Conservation (phyloP, 2,113 vertebrate genomes). For the Corythornis cristatus region DNA sequence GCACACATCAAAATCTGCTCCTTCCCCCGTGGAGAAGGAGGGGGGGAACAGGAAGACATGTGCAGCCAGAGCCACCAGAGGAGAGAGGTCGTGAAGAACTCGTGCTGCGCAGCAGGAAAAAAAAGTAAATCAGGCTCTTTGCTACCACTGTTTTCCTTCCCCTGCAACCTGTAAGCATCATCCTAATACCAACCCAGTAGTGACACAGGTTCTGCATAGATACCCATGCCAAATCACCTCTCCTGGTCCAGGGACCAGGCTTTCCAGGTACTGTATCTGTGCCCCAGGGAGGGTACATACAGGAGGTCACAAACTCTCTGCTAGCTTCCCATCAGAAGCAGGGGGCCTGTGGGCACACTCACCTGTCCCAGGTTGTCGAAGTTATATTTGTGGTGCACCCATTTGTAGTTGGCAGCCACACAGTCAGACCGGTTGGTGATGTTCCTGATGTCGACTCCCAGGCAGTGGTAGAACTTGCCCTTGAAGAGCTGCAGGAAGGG, state of each 20-base stretch:
- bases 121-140: constrained; percentile 20
- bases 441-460: constrained; percentile 92
- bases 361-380: constrained; percentile 98
- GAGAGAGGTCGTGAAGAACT: neutral
- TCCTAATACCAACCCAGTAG: neutral
- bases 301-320: neutral
- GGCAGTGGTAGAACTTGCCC: constrained; percentile 97
- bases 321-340: neutral
- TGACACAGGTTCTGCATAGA: neutral
- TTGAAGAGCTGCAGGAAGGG: constrained; percentile 88
- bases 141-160: constrained; percentile 1
- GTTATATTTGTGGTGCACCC: constrained; percentile 99
- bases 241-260: neutral
- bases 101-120: neutral
- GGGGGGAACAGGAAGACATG: neutral
- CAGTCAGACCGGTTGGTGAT: constrained; percentile 98
- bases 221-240: neutral
- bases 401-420: constrained; percentile 92
- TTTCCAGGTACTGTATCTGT: neutral
- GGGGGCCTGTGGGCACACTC: neutral
- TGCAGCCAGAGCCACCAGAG: neutral
- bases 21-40: accelerated
- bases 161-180: neutral
- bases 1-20: neutral
- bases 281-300: neutral